These are phyloP conservation scores for Palythoa heliodiscus DNA, from an alignment of 92 coral and sea anemone genomes.

Conservation along the genomic window DNA sequence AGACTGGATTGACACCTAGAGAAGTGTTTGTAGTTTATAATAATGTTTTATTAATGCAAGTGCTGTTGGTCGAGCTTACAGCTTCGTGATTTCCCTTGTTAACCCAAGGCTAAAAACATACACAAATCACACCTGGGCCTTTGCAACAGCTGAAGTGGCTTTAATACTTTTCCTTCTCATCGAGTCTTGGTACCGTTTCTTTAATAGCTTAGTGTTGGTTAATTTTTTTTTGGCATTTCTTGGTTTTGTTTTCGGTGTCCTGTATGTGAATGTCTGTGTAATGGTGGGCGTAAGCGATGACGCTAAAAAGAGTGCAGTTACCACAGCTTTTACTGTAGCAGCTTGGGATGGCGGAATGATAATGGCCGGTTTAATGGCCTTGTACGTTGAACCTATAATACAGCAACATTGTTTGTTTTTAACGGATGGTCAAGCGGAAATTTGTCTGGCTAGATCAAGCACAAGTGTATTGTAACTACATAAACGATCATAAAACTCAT, in stretches of 20 bases:
- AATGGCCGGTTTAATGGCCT: constrained; percentile 16
- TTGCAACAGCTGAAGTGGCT: background rate
- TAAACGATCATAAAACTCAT: no score
- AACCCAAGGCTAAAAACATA: background rate
- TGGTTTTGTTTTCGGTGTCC: constrained; percentile 10
- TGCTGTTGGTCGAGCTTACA: background rate
- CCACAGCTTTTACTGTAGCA: background rate
- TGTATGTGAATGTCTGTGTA: background rate
- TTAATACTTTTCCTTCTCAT: background rate
- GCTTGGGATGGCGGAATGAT: constrained; percentile 18
- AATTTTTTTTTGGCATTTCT: constrained; percentile 5
- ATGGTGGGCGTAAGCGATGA: constrained; percentile 28
- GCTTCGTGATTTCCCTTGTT: background rate
- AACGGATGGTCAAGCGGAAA: background rate
- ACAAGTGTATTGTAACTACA: no score
- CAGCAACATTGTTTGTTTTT: no score
- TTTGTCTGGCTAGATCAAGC: no score
- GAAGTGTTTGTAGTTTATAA: no score
- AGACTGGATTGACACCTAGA: no score
- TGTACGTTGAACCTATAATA: background rate
- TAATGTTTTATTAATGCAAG: background rate
- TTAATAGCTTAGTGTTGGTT: background rate
- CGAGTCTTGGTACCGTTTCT: background rate
- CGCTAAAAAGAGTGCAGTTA: constrained; percentile 19
- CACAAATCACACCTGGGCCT: constrained; percentile 6